These are phyloP conservation scores for Parotocinclus haroldoi DNA, from an alignment of 2,797 vertebrate genomes.

Conservation along the genomic window DNA sequence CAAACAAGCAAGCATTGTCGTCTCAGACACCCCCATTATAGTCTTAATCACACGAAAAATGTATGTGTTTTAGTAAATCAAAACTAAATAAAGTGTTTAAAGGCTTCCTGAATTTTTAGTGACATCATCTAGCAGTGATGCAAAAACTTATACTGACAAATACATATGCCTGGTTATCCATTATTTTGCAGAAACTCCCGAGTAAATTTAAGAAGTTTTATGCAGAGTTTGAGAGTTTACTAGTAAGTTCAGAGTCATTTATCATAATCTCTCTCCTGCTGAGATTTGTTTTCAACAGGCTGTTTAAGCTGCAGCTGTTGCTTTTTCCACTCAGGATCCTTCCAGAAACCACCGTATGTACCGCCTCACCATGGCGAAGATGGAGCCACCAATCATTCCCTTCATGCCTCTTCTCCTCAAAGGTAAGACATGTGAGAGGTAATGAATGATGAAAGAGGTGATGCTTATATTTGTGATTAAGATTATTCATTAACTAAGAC, in stretches of 20 bases:
- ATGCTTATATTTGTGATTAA: too few species aligned
- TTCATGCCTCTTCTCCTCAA: conserved; percentile 98
- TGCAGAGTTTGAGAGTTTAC: conserved; percentile 97
- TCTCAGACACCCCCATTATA: too few species aligned
- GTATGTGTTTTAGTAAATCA: too few species aligned
- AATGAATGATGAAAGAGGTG: background rate
- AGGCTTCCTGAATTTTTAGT: too few species aligned
- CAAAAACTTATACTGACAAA: too few species aligned
- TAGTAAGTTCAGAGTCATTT: conserved; percentile 74
- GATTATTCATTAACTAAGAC: too few species aligned
- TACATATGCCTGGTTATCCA: conserved; percentile 2
- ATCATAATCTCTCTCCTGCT: background rate
- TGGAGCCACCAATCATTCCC: conserved; percentile 95
- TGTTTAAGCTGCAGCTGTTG: conserved; percentile 8
- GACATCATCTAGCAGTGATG: too few species aligned
- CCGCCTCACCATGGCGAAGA: conserved; percentile 88
- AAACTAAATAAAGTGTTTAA: too few species aligned
- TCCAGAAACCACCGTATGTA: conserved; percentile 95
- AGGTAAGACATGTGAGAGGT: conserved; percentile 71
- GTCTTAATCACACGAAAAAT: too few species aligned
- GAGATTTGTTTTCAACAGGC: background rate
- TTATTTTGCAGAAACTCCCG: conserved; percentile 89
- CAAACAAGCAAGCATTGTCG: too few species aligned
- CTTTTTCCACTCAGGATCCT: conserved; percentile 77
- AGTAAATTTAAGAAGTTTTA: conserved; percentile 99